A percentile compares a stretch with the other conserved stretches of the same genome.
Evolutionary conservation across 2,797 vertebrate species (phyloP).

Genomic region (Champsocephalus gunnari): DNA sequence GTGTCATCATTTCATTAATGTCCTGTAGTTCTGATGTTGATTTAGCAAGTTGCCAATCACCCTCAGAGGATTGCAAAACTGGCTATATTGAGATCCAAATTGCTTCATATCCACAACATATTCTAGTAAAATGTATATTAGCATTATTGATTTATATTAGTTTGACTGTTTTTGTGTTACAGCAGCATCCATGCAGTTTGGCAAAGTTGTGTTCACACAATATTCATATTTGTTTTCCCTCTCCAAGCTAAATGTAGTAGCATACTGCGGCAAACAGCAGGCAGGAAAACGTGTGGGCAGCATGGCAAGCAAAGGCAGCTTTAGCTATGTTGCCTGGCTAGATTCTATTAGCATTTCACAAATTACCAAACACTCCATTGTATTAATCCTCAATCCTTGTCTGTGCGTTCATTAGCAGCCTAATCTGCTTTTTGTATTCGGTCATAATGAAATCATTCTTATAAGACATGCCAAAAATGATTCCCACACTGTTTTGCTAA

Average conservation of each 20-base stretch:
- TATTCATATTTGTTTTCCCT: background rate
- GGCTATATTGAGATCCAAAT: conserved; percentile 11
- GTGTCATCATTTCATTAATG: conserved; percentile 76
- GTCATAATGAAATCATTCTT: background rate
- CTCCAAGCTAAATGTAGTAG: background rate
- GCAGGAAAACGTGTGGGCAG: background rate
- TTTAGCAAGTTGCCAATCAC: conserved; percentile 71
- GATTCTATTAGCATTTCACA: background rate
- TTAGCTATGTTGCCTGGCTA: background rate
- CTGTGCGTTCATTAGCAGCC: background rate
- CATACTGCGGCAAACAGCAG: background rate
- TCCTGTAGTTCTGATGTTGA: conserved; percentile 70
- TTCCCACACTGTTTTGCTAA: background rate
- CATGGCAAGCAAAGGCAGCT: background rate
- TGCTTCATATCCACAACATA: conserved; percentile 6
- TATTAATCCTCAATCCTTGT: background rate
- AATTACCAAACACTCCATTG: background rate
- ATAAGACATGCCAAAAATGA: background rate
- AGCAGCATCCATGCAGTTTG: background rate
- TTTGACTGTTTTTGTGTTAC: background rate
- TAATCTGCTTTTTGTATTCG: background rate
- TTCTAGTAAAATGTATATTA: background rate
- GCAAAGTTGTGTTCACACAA: background rate
- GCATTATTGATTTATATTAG: conserved; percentile 13
- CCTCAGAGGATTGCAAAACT: conserved; percentile 23